phyloP scores from a whole-genome alignment of 2,888 invertebrate genomes.

The Tipula helvola region DNA sequence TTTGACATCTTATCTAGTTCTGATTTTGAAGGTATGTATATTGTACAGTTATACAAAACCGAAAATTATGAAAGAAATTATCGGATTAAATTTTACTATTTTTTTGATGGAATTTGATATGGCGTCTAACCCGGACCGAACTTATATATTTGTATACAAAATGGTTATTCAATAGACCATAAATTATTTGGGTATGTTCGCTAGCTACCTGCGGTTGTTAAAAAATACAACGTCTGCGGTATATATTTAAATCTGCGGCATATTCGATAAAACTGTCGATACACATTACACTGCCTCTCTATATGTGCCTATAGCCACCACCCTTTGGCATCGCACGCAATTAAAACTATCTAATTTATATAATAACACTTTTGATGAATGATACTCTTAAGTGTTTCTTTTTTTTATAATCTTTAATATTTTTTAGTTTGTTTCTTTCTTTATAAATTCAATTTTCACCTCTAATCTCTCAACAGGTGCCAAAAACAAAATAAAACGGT shows the following conservation, averaged over 20 bases:
- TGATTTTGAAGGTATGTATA: background rate
- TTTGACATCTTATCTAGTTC: background rate
- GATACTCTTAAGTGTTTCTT: background rate
- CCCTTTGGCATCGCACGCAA: background rate
- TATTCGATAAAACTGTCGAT: background rate
- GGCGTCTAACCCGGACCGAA: background rate
- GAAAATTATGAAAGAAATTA: background rate
- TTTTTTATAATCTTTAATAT: background rate
- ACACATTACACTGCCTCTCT: background rate
- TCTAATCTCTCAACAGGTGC: constrained; percentile 4
- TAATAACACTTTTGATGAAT: background rate
- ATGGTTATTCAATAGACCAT: background rate
- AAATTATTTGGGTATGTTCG: background rate
- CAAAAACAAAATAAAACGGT: constrained; percentile 4
- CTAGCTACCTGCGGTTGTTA: background rate
- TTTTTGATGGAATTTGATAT: background rate
- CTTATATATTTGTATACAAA: background rate
- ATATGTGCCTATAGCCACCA: background rate
- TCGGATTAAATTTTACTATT: background rate
- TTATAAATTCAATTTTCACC: background rate
- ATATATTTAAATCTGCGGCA: background rate
- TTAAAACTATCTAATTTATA: background rate
- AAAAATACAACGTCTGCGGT: background rate
- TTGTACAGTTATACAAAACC: background rate
- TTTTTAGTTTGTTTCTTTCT: background rate